phyloP scores from a whole-genome alignment of 1,140 invertebrate genomes.

The Thaumatotibia leucotreta region DNA sequence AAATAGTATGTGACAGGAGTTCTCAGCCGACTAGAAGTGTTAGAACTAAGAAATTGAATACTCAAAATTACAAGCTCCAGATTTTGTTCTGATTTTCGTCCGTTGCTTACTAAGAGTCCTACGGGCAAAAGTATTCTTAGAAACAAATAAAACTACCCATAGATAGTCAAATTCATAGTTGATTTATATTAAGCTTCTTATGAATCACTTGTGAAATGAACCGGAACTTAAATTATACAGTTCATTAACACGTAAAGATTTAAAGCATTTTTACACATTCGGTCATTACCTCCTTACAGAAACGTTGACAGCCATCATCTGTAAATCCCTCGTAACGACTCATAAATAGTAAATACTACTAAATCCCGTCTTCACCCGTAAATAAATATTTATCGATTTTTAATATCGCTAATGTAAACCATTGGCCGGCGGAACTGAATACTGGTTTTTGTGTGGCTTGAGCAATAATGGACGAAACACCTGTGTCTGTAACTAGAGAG shows the following conservation, averaged over 20 bases:
- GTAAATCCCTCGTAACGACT: background rate
- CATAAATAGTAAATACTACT: too few species aligned
- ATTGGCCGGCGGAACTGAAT: background rate
- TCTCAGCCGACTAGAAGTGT: too few species aligned
- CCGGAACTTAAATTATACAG: background rate
- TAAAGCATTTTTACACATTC: background rate
- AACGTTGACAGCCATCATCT: background rate
- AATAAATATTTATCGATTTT: background rate
- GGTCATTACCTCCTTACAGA: background rate
- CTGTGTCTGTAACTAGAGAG: slow-evolving; percentile 1
- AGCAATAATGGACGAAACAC: background rate
- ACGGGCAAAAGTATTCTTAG: too few species aligned
- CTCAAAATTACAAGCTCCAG: too few species aligned
- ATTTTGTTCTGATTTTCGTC: too few species aligned
- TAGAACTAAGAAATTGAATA: too few species aligned
- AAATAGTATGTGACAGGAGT: too few species aligned
- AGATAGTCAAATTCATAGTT: background rate
- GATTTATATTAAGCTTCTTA: background rate
- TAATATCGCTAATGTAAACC: background rate
- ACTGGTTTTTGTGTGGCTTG: background rate
- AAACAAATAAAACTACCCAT: background rate
- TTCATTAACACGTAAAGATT: background rate
- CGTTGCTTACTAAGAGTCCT: too few species aligned
- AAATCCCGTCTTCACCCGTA: too few species aligned
- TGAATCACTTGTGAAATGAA: background rate